Percentiles rank a stretch among this genome's conserved stretches.
These are phyloP conservation scores for Rhizoglyphus robini DNA, from an alignment of 1,140 invertebrate genomes.

Conservation along the genomic window DNA sequence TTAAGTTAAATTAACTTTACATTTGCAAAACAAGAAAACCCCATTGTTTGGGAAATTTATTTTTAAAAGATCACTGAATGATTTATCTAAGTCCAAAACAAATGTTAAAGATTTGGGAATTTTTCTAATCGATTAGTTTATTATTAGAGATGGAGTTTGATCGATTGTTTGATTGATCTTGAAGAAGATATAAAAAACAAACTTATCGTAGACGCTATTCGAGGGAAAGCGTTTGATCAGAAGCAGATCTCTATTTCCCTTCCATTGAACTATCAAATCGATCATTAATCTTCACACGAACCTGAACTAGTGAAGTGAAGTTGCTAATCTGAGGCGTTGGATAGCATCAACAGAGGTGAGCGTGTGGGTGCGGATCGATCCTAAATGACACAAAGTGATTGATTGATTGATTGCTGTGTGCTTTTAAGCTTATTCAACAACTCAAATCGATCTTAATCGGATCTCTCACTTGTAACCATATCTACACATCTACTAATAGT, in stretches of 20 bases:
- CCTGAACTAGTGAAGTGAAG: neutral
- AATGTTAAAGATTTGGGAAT: neutral
- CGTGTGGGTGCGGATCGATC: too few species aligned
- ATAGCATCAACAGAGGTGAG: too few species aligned
- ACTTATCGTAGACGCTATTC: neutral
- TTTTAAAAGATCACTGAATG: neutral
- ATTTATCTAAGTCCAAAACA: neutral
- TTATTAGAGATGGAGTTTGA: neutral
- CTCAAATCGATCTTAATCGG: too few species aligned
- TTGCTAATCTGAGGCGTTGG: neutral
- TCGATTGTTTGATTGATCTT: neutral
- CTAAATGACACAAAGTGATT: too few species aligned
- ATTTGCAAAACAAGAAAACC: neutral
- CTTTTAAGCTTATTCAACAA: too few species aligned
- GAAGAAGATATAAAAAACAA: neutral
- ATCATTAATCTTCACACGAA: neutral
- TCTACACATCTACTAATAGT: too few species aligned
- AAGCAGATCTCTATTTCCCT: too few species aligned
- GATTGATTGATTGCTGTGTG: too few species aligned
- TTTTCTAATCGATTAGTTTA: neutral
- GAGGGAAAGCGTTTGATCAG: neutral
- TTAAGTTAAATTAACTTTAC: too few species aligned
- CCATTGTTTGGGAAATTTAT: neutral
- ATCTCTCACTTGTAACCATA: too few species aligned
- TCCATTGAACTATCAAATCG: neutral